Base-by-base conservation (phyloP, 1,140 invertebrate species). In the Drosophila micromelanica region DNA sequence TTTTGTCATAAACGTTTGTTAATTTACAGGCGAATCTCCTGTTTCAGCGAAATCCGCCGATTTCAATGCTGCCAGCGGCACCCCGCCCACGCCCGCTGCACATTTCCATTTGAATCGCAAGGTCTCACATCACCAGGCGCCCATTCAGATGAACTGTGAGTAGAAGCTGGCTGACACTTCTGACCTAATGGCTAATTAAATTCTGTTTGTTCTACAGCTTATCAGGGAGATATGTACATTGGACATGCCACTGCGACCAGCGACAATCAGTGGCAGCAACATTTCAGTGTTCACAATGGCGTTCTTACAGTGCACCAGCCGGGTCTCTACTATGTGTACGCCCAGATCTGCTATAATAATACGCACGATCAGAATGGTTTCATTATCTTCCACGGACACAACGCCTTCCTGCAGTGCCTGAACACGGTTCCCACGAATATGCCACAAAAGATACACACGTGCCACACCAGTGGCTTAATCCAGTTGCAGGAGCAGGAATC, bases 381-480 rank as follows among this genome's bases (percentile, higher is more conserved):
- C 72, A 92, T 93, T 43, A 92, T 96, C 12, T 92, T 94, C 51
- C 93, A 94, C 51, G 94, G 94, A 48, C 86, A 92, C 13, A 85
- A 84, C 79, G 92, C 42, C 91, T 95, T 76, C 91, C 56, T 92
- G 55, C 86, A 92, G 54, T 96, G 49, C 63, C 54, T 91, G 40
- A 90, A 90, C 32, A 90, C 94, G 93, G 73, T 96, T 94, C 91
- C 82, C n/a, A 94, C 93, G 3, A 93, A 93, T n/a, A 94, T 93
- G 78, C 91, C 93, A 1, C 92, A 92, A 11, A 94, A 94, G 79
- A 91, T 94, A 12, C 94, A 95, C 85, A 95, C 96, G 1, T 97
- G 96, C 89, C 96, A 95, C 90, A 96, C 96, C 9, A 95, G 95
- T 6, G 94, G 95, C 12, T 93, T 95, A 8, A 93, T 95, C 5